Conservation (phyloP, 2,797 vertebrate species). For the Spea hammondii region DNA sequence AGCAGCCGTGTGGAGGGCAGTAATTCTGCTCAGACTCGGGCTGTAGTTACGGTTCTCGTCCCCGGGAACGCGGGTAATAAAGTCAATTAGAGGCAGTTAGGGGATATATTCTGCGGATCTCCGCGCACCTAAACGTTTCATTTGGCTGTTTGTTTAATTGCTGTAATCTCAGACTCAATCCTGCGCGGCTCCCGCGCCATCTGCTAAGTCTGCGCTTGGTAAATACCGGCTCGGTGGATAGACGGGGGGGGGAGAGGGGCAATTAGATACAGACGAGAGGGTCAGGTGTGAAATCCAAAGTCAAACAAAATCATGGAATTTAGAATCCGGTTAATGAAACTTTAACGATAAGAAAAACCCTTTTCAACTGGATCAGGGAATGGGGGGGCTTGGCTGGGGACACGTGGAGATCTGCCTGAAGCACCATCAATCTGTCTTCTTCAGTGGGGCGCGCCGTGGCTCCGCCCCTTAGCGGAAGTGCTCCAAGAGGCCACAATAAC, state of each 20-base stretch:
- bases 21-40: constrained; percentile 12
- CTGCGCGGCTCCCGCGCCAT: constrained; percentile 8
- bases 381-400: no score
- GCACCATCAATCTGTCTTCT: no score
- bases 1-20: not conserved
- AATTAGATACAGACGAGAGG: no score
- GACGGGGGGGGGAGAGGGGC: not conserved
- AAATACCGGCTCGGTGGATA: not conserved
- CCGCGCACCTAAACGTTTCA: constrained; percentile 35
- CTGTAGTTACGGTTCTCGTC: constrained; percentile 16
- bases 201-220: constrained; percentile 1
- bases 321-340: no score
- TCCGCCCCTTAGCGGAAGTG: no score
- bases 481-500: no score
- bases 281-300: no score
- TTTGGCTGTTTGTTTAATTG: constrained; percentile 38
- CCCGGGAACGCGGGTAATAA: constrained; percentile 30
- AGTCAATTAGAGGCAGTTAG: constrained; percentile 30
- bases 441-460: no score
- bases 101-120: not conserved
- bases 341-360: no score
- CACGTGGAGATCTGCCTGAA: no score
- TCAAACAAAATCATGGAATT: no score
- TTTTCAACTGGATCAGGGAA: no score
- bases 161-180: constrained; percentile 25